Evolutionary conservation across 1,140 invertebrate genomes (phyloP), one percentile per base, ranked within the genome.

Genomic region (Drosophila ironensis): DNA sequence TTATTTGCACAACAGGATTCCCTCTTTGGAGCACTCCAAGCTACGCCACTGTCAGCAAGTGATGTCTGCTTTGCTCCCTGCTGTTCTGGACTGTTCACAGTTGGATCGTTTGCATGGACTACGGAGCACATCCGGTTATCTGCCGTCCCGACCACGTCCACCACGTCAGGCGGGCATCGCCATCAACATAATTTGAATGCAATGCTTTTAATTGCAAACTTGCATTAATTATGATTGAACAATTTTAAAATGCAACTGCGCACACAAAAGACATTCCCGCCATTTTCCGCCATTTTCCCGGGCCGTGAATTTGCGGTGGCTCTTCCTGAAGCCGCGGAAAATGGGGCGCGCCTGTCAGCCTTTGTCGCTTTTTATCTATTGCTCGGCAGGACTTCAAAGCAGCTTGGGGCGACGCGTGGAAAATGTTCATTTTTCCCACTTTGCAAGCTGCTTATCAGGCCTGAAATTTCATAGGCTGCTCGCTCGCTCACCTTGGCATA

Each of bases 161-260:
- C 51, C 53, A 33, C 57, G 60, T 40, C 57, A 27, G 33, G 35
- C 25, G 44, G 57, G 50, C 69, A 61, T 53, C 44, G 41, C 37
- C 70, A 70, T 84, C 78, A 78, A 37, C 63, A 74, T 86, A 86
- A 84, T 84, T 86, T 86, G 80, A 84, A 84, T 84, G 74, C 73
- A 86, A 73, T 68, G 80, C 80, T 71, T 84, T 84, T 84, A 84
- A 84, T 86, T 86, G 80, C 73, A 84, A 84, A 84, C 78, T 86
- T 78, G 73, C 73, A 74, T 84, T 84, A 84, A 84, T 84, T 84
- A 84, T 84, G 76, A 84, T 84, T 84, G 80, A 78, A 78, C 59
- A 61, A 66, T 80, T 74, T 80, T 80, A 66, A 74, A 71, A 66
- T 72, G 73, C 48, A 47, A 60, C 48, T 56, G 72, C 25, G 45